A percentile compares a stretch with the other conserved stretches of the same genome.
These are phyloP conservation scores for Penelope pileata DNA, from an alignment of 2,113 vertebrate species.

Conservation along the genomic window DNA sequence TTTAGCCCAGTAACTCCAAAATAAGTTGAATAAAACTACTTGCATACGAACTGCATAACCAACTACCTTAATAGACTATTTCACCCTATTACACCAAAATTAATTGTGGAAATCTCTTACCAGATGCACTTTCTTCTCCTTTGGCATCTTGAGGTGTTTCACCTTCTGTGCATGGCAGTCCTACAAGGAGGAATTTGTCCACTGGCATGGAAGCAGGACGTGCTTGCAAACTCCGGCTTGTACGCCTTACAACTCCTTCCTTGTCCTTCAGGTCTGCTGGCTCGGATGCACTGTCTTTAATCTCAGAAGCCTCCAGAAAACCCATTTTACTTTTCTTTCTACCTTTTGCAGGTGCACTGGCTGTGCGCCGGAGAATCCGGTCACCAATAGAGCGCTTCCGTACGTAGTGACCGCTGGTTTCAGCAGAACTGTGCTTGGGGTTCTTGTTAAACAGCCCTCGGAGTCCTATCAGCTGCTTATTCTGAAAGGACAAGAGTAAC, in stretches of 20 bases:
- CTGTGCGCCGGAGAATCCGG: constrained; percentile 90
- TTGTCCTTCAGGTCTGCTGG: constrained; percentile 42
- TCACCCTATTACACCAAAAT: neutral
- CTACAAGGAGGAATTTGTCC: constrained; percentile 85
- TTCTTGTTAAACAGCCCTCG: constrained; percentile 90
- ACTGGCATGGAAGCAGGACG: constrained; percentile 92
- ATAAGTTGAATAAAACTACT: neutral
- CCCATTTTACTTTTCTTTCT: constrained; percentile 94
- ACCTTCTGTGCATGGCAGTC: constrained; percentile 61
- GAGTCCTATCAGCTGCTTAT: constrained; percentile 91
- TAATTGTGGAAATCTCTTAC: constrained; percentile 75
- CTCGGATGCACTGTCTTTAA: constrained; percentile 78
- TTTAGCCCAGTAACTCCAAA: neutral
- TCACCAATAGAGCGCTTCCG: constrained; percentile 91
- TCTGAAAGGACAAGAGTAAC: constrained; percentile 73
- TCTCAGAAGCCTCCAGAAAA: constrained; percentile 83
- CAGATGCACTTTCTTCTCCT: constrained; percentile 71
- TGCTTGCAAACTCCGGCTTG: constrained; percentile 75
- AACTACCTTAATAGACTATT: neutral
- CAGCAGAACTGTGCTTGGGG: constrained; percentile 82
- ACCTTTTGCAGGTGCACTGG: constrained; percentile 94
- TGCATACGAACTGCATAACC: neutral
- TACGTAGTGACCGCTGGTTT: constrained; percentile 73
- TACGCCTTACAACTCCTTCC: constrained; percentile 70
- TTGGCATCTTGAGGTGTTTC: constrained; percentile 47